Base-by-base conservation (phyloP, 2,888 invertebrate genomes). In the Drosophila parthenogenetica region DNA sequence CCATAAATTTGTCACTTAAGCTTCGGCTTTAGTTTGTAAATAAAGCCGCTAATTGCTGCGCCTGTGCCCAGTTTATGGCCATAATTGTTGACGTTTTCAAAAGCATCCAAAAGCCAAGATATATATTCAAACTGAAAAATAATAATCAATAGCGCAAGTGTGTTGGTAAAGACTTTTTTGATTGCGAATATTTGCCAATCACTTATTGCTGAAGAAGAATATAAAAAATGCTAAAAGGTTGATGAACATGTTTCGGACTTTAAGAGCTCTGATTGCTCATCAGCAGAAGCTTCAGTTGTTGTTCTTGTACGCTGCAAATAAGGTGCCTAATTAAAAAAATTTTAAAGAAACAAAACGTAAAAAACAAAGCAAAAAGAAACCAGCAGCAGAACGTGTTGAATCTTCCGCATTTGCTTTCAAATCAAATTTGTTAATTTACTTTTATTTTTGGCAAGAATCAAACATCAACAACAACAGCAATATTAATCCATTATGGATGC, bases 121-220 rank as follows among this genome's bases (percentile, higher is more conserved):
- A 66, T 25, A 25, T 35, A 35, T 16, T 35, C 43, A 49, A 55
- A 57, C 25, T 16, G 5, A 17, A 32, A 40, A 17, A 57, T 8
- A 35, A 40, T 25, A 61, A 54, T 22, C 58, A 58, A 54, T 48
- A 64, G 13, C 11, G 2, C 45, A 64, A 50, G 35, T 42, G n/a
- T 39, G 22, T 32, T 45, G 46, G n/a, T 43, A 48, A 66, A 71
- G 66, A 57, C 54, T 54, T 80, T 58, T 80, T 49, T 86, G 89
- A 86, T 64, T 80, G 51, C 14, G 54, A 58, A 58, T 75, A 74
- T 83, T 83, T 86, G 87, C 87, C 89, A 88, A 86, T 88, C 83
- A 88, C 81, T 86, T 88, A 66, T 58, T 40, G 53, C 39, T 59
- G 51, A 65, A 69, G 69, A 29, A 29, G 29, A 29, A 29, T 8